A percentile compares a stretch with the other conserved stretches of the same genome.
Evolutionary conservation across 2,113 vertebrate genomes (phyloP).

Genomic region (Pseudopipra pipra): DNA sequence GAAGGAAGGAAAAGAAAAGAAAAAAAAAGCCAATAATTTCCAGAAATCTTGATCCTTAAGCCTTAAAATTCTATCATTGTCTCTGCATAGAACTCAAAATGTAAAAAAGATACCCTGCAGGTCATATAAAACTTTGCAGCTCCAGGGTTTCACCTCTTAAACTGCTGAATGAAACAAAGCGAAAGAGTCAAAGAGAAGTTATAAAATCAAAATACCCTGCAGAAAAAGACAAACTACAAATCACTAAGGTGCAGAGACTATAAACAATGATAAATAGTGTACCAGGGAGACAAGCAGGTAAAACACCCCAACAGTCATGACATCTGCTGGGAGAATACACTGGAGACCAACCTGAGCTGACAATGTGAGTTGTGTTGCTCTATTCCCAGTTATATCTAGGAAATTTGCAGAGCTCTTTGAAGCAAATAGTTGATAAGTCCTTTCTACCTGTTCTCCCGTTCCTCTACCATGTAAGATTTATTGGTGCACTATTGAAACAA

Average conservation of each 20-base stretch:
- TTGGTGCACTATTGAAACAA: background rate
- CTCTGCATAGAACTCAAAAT: background rate
- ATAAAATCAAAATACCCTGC: background rate
- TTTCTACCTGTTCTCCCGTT: background rate
- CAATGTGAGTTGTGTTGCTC: background rate
- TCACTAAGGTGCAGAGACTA: background rate
- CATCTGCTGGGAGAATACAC: background rate
- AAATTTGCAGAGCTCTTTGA: background rate
- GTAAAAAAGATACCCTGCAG: background rate
- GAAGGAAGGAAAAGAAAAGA: background rate
- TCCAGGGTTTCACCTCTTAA: background rate
- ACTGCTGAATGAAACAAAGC: background rate
- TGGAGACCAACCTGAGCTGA: background rate
- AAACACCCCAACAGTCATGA: background rate
- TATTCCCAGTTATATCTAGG: background rate
- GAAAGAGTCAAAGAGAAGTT: background rate
- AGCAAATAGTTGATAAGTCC: background rate
- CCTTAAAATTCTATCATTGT: background rate
- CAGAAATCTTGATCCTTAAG: background rate
- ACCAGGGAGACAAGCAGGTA: background rate
- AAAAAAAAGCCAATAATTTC: background rate
- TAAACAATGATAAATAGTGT: background rate
- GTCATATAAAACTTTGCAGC: background rate
- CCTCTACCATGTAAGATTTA: background rate
- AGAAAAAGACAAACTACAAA: background rate